These are phyloP conservation scores for Ctenoplectra terminalis DNA, from an alignment of 1,140 invertebrate species.

Conservation along the genomic window DNA sequence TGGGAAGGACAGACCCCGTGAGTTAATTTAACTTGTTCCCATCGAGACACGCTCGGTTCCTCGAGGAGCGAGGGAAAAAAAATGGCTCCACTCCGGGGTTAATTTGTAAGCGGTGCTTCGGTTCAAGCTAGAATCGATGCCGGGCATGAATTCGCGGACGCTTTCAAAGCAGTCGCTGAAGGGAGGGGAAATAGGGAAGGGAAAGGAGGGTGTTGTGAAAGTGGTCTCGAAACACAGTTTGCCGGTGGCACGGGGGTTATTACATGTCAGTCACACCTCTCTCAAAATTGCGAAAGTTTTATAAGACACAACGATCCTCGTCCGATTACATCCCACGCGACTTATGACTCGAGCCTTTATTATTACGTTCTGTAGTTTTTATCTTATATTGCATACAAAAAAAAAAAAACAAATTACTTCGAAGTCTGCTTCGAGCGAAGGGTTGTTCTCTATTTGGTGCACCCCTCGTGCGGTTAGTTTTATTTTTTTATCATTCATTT, in stretches of 20 bases:
- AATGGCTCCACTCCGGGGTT: conserved; percentile 44
- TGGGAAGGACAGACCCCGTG: conserved; percentile 25
- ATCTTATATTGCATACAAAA: conserved; percentile 40
- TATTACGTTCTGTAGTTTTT: conserved; percentile 40
- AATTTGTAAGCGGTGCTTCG: conserved; percentile 60
- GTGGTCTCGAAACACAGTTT: conserved; percentile 39
- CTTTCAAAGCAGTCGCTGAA: conserved; percentile 1
- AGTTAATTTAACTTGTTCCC: conserved; percentile 64
- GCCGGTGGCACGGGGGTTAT: conserved; percentile 67
- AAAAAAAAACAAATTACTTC: conserved; percentile 59
- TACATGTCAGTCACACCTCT: conserved; percentile 73
- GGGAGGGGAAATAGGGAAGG: background rate
- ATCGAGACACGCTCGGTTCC: conserved; percentile 32
- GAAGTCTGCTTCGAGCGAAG: background rate
- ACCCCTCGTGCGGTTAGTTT: background rate
- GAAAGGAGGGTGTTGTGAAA: conserved; percentile 18
- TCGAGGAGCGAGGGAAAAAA: conserved; percentile 23
- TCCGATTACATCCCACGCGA: conserved; percentile 61
- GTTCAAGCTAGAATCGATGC: conserved; percentile 49
- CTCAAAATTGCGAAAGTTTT: conserved; percentile 74
- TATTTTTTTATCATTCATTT: background rate
- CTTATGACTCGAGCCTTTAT: conserved; percentile 61
- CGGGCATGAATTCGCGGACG: conserved; percentile 42
- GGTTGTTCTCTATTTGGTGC: background rate
- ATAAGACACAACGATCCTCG: conserved; percentile 69